phyloP scores from a whole-genome alignment of 1,140 invertebrate species.

The Geopemphigus sp. region DNA sequence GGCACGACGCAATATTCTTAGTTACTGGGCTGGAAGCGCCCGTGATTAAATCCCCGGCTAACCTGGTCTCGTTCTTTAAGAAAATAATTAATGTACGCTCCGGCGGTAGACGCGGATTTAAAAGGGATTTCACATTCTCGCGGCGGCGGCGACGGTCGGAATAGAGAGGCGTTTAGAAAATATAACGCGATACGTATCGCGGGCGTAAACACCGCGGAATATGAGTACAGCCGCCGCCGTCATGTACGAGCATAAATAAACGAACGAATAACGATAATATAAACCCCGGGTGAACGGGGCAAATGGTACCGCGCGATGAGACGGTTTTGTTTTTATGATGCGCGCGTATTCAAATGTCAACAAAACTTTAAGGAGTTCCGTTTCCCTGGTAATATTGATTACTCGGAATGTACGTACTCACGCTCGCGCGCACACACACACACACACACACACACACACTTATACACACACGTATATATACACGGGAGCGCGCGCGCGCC shows the following conservation, averaged over 20 bases:
- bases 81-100: conserved; percentile 45
- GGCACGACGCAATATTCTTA: conserved; percentile 27
- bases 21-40: conserved; percentile 41
- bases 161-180: too few relatives aligned
- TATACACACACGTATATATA: neutral
- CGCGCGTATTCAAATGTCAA: conserved; percentile 44
- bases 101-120: conserved; percentile 30
- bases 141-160: too few relatives aligned
- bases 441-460: neutral
- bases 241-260: neutral
- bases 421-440: neutral
- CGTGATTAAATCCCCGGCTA: conserved; percentile 34
- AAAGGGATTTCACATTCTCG: neutral
- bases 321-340: conserved; percentile 44
- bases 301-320: conserved; percentile 13
- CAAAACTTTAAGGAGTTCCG: conserved; percentile 44
- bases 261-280: neutral
- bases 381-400: conserved; percentile 49
- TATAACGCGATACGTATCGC: too few relatives aligned
- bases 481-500: too few relatives aligned
- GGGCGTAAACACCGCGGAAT: too few relatives aligned
- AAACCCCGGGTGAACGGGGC: neutral
- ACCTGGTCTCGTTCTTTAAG: conserved; percentile 38
- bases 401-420: neutral
- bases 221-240: too few relatives aligned